A percentile compares a stretch with the other conserved stretches of the same genome.
Conservation (phyloP, 2,113 vertebrate genomes). For the Potamarius usumacintae region DNA sequence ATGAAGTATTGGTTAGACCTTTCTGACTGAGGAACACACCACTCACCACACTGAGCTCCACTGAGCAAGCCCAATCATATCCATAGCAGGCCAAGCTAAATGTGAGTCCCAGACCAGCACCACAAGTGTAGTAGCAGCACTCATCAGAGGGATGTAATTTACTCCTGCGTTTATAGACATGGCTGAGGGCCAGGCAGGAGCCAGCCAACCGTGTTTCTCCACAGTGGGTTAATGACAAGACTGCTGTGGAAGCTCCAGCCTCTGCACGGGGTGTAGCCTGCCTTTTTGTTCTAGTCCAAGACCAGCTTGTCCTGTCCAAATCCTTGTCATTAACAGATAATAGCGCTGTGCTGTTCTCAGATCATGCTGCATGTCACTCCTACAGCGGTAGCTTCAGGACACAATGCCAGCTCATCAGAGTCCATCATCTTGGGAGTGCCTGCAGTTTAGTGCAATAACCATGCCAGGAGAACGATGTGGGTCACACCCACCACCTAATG, state of each 20-base stretch:
- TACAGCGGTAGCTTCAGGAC: constrained; percentile 39
- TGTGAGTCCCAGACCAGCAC: constrained; percentile 62
- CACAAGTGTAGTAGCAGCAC: constrained; percentile 56
- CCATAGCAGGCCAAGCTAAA: constrained; percentile 61
- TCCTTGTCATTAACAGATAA: constrained; percentile 29
- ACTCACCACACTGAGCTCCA: constrained; percentile 22
- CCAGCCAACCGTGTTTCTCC: constrained; percentile 56
- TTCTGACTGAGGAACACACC: constrained; percentile 33
- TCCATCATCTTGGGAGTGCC: constrained; percentile 16
- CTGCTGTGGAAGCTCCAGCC: constrained; percentile 37
- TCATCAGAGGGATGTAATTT: constrained; percentile 67
- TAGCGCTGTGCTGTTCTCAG: background rate
- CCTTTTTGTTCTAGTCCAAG: constrained; percentile 22
- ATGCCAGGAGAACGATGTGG: constrained; percentile 31
- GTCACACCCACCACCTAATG: constrained; percentile 35
- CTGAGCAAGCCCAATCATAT: constrained; percentile 28
- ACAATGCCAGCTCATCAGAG: constrained; percentile 25
- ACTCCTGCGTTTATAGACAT: constrained; percentile 64
- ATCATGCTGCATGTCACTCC: background rate
- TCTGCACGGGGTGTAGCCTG: background rate
- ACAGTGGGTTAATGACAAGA: constrained; percentile 62
- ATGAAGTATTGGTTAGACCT: constrained; percentile 27
- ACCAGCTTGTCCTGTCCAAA: constrained; percentile 30
- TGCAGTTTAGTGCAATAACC: constrained; percentile 18
- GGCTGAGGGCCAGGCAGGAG: constrained; percentile 63